phyloP scores from a whole-genome alignment of 2,113 vertebrate species.

The Glareola pratincola region DNA sequence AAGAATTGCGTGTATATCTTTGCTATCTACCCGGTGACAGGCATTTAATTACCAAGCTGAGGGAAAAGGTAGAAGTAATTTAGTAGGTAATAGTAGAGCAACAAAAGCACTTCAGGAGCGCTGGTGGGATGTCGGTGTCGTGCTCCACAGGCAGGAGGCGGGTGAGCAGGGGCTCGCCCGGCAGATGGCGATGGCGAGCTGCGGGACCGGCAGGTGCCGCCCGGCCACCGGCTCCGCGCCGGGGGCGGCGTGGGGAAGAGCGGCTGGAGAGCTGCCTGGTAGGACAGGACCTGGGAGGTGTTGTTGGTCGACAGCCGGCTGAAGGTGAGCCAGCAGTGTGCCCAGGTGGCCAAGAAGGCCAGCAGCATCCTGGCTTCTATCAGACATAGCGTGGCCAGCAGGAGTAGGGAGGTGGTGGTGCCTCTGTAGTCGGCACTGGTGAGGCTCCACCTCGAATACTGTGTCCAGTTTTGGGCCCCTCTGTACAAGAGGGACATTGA shows the following conservation, averaged over 20 bases:
- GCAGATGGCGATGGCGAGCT: background rate
- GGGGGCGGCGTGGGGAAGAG: too few relatives aligned
- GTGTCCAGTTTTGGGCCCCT: background rate
- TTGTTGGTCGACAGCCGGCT: background rate
- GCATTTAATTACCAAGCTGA: background rate
- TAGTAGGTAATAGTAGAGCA: background rate
- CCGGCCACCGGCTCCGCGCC: background rate
- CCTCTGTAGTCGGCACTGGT: background rate
- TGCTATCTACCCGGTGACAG: background rate
- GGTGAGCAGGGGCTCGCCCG: background rate
- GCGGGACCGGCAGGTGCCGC: background rate
- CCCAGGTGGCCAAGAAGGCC: background rate
- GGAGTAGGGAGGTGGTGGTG: background rate
- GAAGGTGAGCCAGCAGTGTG: background rate
- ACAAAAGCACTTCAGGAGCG: too few relatives aligned
- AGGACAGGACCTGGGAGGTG: background rate
- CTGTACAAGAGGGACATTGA: background rate
- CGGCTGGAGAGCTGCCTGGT: background rate
- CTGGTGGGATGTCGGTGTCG: fast-evolving
- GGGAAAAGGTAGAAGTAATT: background rate
- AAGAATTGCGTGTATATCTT: too few relatives aligned
- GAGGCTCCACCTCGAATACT: background rate
- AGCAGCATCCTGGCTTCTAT: background rate
- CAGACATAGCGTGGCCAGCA: background rate
- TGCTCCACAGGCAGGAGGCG: background rate